Conservation (phyloP, 2,113 vertebrate genomes). For the Mirounga angustirostris region DNA sequence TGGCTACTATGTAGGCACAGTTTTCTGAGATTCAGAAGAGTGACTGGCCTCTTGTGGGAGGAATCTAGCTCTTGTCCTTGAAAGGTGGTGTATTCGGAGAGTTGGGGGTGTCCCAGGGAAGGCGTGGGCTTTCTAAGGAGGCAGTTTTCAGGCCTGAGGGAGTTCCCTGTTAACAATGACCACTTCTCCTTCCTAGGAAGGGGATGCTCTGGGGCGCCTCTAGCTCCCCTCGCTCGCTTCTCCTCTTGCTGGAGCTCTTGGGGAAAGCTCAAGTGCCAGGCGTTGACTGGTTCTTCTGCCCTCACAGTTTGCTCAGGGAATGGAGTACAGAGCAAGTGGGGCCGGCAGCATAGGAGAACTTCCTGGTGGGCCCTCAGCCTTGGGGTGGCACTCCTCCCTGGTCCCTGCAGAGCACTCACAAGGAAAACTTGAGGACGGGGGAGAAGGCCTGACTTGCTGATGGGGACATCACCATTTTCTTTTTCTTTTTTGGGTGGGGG, state of each 20-base stretch:
- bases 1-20: not conserved
- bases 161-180: not conserved
- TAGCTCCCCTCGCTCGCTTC: not conserved
- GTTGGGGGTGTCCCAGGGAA: not conserved
- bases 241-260: not conserved
- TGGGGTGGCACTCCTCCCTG: too few species aligned
- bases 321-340: not conserved
- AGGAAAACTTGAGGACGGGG: not conserved
- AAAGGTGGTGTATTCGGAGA: not conserved
- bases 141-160: not conserved
- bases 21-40: not conserved
- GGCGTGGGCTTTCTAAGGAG: not conserved
- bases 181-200: not conserved
- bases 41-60: not conserved
- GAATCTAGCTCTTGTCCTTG: not conserved
- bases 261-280: not conserved
- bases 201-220: not conserved
- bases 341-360: accelerated
- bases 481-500: not conserved
- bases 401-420: accelerated
- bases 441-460: not conserved
- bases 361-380: accelerated
- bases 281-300: not conserved
- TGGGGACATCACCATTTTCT: not conserved
- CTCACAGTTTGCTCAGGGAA: not conserved